Base-by-base conservation (phyloP, 30 jellyfish, hydroid and myxozoan species). In the Pelagia noctiluca region DNA sequence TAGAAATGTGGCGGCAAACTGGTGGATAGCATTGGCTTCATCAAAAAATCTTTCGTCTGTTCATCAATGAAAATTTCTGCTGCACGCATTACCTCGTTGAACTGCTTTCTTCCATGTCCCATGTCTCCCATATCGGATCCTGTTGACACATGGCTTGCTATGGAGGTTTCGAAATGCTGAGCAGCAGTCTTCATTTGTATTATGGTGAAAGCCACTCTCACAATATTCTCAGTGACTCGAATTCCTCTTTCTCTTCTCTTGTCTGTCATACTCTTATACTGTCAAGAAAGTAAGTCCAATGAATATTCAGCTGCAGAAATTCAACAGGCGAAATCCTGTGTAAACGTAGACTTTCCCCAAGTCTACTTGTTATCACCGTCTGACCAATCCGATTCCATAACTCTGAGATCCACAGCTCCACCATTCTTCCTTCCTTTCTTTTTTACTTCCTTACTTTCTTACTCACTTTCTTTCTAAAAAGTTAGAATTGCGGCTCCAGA, bases 61-160 rank as follows among this genome's bases (percentile, higher is more conserved):
- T 60, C 50, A 37, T 77, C 88, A 5, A 61, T 29, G 37, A 16
- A 77, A 10, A 61, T 60, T 50, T 77, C 88, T 2, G 85, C 74
- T 3, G 52, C 48, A 2, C 85, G 47, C 34, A 73, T 23, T 2
- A 73, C 25, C 28, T 69, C 73, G 12, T 22, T 22, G 69, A 77
- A 36, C 29, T 77, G 88, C 25, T 77, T 61, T 22, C 88, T 16
- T 7, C 80, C 80, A 57, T 77, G 78, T 7, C 78, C 79, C 72
- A 77, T 54, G 63, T 77, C 88, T 57, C 88, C 88, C 68, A 77
- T 61, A 23, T 77, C 88, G 18, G 88, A 54, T 31, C 88, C 88
- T 34, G 88, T 77, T 54, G 88, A 61, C 2, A 36, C 79, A 42
- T 52, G 88, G 37, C 76, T 23, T 4, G 88, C 88, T 12, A 77